Evolutionary conservation across 2,113 vertebrate genomes (phyloP).

Genomic region (Phocoena phocoena): DNA sequence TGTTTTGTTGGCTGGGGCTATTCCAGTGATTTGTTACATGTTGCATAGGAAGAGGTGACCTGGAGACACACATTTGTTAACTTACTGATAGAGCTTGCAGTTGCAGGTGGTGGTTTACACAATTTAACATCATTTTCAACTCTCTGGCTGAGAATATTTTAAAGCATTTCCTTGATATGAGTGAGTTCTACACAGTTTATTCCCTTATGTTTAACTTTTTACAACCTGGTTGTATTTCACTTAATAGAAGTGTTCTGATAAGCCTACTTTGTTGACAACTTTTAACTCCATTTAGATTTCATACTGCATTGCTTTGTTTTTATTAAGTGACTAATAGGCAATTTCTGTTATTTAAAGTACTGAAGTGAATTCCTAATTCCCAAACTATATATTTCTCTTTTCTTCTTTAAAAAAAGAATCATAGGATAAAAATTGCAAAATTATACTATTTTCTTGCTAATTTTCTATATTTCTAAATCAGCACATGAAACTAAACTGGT

Average conservation of each 20-base stretch:
- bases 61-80: constrained; percentile 76
- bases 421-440: not conserved
- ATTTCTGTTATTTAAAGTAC: not conserved
- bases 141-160: constrained; percentile 75
- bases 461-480: not conserved
- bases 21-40: constrained; percentile 62
- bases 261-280: constrained; percentile 1
- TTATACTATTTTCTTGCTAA: not conserved
- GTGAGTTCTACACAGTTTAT: constrained; percentile 78
- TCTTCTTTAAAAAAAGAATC: not conserved
- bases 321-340: not conserved
- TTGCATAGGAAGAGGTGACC: constrained; percentile 75
- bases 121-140: constrained; percentile 78
- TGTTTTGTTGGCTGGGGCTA: constrained; percentile 42
- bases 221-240: constrained; percentile 10
- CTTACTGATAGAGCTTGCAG: constrained; percentile 66
- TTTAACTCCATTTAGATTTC: constrained; percentile 56
- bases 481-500: not conserved
- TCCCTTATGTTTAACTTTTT: constrained; percentile 65
- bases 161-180: constrained; percentile 70
- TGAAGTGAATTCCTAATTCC: not conserved
- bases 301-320: not conserved
- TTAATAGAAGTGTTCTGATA: constrained; percentile 32
- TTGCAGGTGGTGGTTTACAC: constrained; percentile 67
- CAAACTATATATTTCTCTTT: not conserved